Evolutionary conservation across 2,797 vertebrate species (phyloP).

Genomic region (Chaetodon trifasciatus): DNA sequence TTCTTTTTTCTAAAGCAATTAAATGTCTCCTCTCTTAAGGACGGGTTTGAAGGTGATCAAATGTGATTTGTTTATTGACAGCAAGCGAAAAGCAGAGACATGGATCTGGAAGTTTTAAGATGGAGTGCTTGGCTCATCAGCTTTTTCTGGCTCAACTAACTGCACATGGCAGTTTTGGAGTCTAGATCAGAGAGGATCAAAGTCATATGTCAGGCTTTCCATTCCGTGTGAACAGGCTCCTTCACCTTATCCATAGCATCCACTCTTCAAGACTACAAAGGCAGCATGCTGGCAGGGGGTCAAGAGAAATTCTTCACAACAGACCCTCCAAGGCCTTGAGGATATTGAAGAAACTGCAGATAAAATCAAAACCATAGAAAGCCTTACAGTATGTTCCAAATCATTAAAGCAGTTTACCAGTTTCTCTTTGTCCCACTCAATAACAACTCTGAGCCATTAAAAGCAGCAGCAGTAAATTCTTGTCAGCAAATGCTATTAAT

Average conservation of each 20-base stretch:
- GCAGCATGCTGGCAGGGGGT: slow-evolving; percentile 41
- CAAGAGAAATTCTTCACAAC: slow-evolving; percentile 46
- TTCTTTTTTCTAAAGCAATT: slow-evolving; percentile 3
- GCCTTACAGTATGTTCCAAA: slow-evolving; percentile 37
- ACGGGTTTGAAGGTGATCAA: background rate
- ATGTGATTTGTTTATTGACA: slow-evolving; percentile 21
- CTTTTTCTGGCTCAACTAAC: slow-evolving; percentile 30
- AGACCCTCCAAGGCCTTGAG: slow-evolving; percentile 37
- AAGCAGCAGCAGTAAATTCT: slow-evolving; percentile 6
- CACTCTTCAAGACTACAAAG: slow-evolving; percentile 62
- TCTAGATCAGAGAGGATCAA: slow-evolving; percentile 60
- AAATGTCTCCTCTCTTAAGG: slow-evolving; percentile 8
- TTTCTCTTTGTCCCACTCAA: slow-evolving; percentile 39
- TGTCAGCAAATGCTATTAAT: slow-evolving; percentile 37
- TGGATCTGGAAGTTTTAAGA: background rate
- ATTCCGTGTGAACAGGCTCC: slow-evolving; percentile 53
- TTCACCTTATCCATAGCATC: slow-evolving; percentile 47
- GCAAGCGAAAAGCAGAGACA: background rate
- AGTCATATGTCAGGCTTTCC: slow-evolving; percentile 66
- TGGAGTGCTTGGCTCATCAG: slow-evolving; percentile 5
- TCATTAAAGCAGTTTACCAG: slow-evolving; percentile 27
- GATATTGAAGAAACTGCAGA: slow-evolving; percentile 22
- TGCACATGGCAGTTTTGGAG: slow-evolving; percentile 53
- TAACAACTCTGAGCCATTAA: slow-evolving; percentile 22
- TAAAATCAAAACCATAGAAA: slow-evolving; percentile 27